Percentiles rank a stretch among this genome's conserved stretches.
Conservation (phyloP, 2,888 invertebrate genomes). For the Leptopilina myrica region DNA sequence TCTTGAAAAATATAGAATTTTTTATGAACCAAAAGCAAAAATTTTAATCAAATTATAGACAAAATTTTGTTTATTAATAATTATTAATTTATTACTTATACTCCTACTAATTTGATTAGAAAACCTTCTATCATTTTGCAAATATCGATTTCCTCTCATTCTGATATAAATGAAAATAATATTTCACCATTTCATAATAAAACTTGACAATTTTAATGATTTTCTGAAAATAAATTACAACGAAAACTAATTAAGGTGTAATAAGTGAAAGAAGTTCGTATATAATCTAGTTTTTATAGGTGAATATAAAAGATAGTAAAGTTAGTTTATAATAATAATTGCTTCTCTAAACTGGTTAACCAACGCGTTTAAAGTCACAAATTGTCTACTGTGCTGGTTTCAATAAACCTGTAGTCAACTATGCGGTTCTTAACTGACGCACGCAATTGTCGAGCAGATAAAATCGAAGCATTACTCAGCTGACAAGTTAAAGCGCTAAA, state of each 20-base stretch:
- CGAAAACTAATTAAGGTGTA: neutral
- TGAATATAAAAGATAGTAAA: neutral
- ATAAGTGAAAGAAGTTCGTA: neutral
- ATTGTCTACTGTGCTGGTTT: neutral
- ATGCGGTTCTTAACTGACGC: slow-evolving; percentile 29
- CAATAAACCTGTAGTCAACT: slow-evolving; percentile 31
- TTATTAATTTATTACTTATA: too few species aligned
- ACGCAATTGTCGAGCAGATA: slow-evolving; percentile 35
- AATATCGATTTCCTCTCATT: too few species aligned
- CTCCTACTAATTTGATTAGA: too few species aligned
- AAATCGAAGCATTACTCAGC: slow-evolving; percentile 28
- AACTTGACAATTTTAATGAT: neutral
- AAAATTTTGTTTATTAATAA: too few species aligned
- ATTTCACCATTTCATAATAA: too few species aligned
- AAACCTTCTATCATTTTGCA: too few species aligned
- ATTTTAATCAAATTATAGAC: too few species aligned
- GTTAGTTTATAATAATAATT: slow-evolving; percentile 2
- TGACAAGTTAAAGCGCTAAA: slow-evolving; percentile 21
- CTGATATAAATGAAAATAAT: too few species aligned
- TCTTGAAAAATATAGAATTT: too few species aligned
- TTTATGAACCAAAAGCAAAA: too few species aligned
- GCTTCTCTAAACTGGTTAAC: neutral
- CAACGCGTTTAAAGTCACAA: slow-evolving; percentile 9
- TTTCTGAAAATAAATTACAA: neutral
- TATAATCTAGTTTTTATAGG: neutral